Evolutionary conservation across 1,140 invertebrate genomes (phyloP).

Genomic region (Ips typographus): DNA sequence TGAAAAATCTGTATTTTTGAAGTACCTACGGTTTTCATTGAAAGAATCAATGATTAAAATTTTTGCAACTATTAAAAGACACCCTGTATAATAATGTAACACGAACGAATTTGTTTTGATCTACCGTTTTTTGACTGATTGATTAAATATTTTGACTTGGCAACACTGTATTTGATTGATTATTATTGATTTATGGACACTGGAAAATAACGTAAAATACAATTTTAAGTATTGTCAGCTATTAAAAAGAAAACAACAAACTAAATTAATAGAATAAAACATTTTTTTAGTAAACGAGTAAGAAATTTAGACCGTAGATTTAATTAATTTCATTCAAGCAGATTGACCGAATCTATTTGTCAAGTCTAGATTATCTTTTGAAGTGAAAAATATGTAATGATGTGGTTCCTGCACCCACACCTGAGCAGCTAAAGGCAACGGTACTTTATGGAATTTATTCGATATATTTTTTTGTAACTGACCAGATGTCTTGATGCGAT

Average conservation of each 20-base stretch:
- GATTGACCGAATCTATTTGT: constrained; percentile 8
- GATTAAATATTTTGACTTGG: too few relatives aligned
- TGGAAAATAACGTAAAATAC: too few relatives aligned
- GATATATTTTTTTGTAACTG: background rate
- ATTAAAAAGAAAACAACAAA: background rate
- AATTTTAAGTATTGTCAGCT: background rate
- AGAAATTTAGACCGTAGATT: background rate
- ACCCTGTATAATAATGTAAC: too few relatives aligned
- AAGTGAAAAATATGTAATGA: constrained; percentile 14
- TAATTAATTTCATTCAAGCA: constrained; percentile 8
- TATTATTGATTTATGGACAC: too few relatives aligned
- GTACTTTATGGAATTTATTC: constrained; percentile 18
- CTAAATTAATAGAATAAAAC: background rate
- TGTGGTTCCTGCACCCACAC: constrained; percentile 12
- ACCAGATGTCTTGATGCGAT: constrained; percentile 5
- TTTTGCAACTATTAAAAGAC: too few relatives aligned
- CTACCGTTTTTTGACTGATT: too few relatives aligned
- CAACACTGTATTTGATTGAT: too few relatives aligned
- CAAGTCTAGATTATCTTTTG: constrained; percentile 19
- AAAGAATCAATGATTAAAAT: too few relatives aligned
- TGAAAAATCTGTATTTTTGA: too few relatives aligned
- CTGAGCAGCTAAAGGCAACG: constrained; percentile 11
- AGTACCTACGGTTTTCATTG: too few relatives aligned
- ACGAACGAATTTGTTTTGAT: too few relatives aligned
- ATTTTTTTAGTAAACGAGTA: background rate